phyloP scores from a whole-genome alignment of 2,113 vertebrate species.

The Notiomystis cincta region DNA sequence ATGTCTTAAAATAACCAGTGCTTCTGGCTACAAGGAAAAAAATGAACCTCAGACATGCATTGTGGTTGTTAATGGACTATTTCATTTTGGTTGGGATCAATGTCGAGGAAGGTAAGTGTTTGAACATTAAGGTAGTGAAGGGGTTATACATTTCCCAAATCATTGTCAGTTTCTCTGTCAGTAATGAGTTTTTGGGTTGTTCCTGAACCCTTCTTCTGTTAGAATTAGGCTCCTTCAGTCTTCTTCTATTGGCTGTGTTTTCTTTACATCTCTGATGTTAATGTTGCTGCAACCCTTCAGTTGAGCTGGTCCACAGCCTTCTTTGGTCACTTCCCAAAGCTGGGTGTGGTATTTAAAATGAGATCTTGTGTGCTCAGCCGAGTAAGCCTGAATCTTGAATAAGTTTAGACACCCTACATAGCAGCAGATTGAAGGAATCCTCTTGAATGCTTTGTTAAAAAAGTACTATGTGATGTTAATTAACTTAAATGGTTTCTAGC shows the following conservation, averaged over 20 bases:
- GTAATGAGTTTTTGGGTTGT: not conserved
- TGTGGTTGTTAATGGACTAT: not conserved
- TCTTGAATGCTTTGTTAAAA: not conserved
- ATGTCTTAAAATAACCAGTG: not conserved
- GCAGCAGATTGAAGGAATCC: not conserved
- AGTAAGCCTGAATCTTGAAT: not conserved
- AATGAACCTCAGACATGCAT: not conserved
- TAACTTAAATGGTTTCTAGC: not conserved
- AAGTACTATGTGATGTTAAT: not conserved
- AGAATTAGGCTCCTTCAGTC: not conserved
- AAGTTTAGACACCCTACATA: not conserved
- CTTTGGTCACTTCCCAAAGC: not conserved
- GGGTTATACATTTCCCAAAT: not conserved
- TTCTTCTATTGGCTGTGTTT: not conserved
- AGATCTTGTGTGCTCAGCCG: not conserved
- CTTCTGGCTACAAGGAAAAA: not conserved
- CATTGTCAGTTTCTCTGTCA: not conserved
- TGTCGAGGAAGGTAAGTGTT: not conserved
- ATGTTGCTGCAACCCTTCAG: not conserved
- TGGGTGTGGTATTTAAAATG: not conserved
- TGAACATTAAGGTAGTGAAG: not conserved
- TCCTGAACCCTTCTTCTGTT: not conserved
- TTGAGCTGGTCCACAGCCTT: not conserved
- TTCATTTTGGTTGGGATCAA: not conserved
- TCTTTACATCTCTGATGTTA: not conserved